Percentiles rank a stretch among this genome's conserved stretches.
These are phyloP conservation scores for Stenolophus ochropezus DNA, from an alignment of 2,888 invertebrate genomes.

Conservation along the genomic window DNA sequence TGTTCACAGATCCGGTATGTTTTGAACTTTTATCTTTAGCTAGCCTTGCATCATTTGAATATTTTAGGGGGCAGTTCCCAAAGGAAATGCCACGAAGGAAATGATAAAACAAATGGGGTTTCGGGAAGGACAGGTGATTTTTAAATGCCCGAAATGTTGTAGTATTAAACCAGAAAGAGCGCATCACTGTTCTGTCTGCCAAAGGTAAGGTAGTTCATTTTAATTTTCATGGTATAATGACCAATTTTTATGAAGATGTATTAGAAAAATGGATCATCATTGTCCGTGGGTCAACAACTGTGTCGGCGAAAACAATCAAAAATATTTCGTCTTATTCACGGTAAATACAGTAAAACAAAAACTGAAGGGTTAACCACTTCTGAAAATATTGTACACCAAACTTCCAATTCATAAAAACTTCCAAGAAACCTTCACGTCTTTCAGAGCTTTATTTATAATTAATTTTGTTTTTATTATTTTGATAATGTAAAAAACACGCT, in stretches of 20 bases:
- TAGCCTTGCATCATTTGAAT: conserved; percentile 48
- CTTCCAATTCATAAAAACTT: too few species aligned
- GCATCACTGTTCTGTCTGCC: conserved; percentile 96
- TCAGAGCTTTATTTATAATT: too few species aligned
- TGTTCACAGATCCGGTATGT: conserved; percentile 96
- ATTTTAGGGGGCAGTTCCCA: conserved; percentile 91
- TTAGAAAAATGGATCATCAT: conserved; percentile 90
- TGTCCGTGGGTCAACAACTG: conserved; percentile 99
- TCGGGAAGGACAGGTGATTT: conserved; percentile 92
- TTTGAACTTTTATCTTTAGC: conserved; percentile 20
- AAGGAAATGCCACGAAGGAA: conserved; percentile 96
- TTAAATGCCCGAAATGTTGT: conserved; percentile 97
- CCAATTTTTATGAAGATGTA: conserved; percentile 76
- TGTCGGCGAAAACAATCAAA: conserved; percentile 99
- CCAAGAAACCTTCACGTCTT: too few species aligned
- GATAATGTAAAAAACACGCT: too few species aligned
- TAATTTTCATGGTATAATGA: too few species aligned
- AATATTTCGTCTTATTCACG: conserved; percentile 98
- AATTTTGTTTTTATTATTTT: too few species aligned
- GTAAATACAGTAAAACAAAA: conserved; percentile 77
- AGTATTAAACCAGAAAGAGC: conserved; percentile 97
- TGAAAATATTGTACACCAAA: too few species aligned
- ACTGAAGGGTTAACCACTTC: too few species aligned
- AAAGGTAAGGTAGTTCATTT: too few species aligned
- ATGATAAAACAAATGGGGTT: conserved; percentile 96